phyloP scores from a whole-genome alignment of 1,140 invertebrate species.

The Cherax quadricarinatus region DNA sequence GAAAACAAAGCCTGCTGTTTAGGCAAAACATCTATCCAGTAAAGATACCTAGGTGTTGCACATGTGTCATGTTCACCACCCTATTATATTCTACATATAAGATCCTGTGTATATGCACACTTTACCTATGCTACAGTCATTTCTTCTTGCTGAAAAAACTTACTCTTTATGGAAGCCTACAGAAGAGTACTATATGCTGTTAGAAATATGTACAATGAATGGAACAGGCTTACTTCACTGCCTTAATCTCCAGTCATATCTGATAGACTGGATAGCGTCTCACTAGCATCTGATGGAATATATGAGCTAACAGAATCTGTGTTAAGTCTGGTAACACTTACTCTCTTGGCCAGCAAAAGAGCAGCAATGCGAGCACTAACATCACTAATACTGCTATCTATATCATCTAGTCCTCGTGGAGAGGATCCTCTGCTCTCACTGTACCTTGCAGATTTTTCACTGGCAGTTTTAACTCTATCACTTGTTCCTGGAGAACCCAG shows the following conservation, averaged over 20 bases:
- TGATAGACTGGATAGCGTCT: constrained; percentile 9
- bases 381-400: constrained; percentile 40
- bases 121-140: no score
- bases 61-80: no score
- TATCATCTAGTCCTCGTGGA: background rate
- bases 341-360: constrained; percentile 30
- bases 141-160: no score
- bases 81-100: no score
- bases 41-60: no score
- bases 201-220: no score
- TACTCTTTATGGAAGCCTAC: no score
- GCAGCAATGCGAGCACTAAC: constrained; percentile 59
- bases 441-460: background rate
- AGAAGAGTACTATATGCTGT: no score
- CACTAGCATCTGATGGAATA: constrained; percentile 35
- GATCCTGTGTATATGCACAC: no score
- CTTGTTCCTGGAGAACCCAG: background rate
- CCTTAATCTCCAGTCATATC: background rate
- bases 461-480: background rate
- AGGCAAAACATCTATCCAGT: no score
- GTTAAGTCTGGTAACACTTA: constrained; percentile 18
- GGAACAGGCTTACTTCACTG: no score
- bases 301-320: constrained; percentile 63
- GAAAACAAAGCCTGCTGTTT: no score
- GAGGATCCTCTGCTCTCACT: background rate